Percentiles rank a stretch among this genome's conserved stretches.
These are phyloP conservation scores for Podilymbus podiceps DNA, from an alignment of 2,113 vertebrate species.

Conservation along the genomic window DNA sequence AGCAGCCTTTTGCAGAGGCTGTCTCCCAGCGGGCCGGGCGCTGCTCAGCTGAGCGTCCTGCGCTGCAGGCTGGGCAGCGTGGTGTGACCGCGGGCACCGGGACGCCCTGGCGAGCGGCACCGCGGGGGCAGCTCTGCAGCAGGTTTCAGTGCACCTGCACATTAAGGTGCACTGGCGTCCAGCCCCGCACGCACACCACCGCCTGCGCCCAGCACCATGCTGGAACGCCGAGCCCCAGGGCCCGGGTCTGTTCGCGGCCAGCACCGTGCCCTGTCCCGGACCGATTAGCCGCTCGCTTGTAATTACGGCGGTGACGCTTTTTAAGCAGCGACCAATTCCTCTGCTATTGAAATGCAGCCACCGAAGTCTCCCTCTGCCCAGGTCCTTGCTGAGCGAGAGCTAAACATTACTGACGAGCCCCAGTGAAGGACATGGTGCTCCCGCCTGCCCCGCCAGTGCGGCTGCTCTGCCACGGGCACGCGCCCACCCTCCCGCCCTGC, in stretches of 20 bases:
- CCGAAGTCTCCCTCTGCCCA: not conserved
- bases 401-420: not conserved
- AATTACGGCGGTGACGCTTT: not conserved
- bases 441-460: rapidly evolving
- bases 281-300: not conserved
- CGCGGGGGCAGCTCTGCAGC: not conserved
- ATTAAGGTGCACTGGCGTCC: rapidly evolving
- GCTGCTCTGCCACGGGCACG: not conserved
- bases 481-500: not conserved
- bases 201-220: not conserved
- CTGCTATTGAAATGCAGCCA: not conserved
- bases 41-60: not conserved
- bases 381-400: not conserved
- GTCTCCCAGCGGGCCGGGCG: not conserved
- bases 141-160: not conserved
- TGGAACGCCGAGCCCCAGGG: not conserved
- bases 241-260: not conserved
- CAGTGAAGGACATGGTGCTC: rapidly evolving
- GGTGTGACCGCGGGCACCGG: not conserved
- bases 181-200: rapidly evolving
- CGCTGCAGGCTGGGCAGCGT: not conserved
- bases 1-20: constrained; percentile 32
- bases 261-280: not conserved
- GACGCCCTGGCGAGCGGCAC: not conserved
- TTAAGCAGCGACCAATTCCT: not conserved